Evolutionary conservation across 2,113 vertebrate species (phyloP).

Genomic region (Macrotus californicus): DNA sequence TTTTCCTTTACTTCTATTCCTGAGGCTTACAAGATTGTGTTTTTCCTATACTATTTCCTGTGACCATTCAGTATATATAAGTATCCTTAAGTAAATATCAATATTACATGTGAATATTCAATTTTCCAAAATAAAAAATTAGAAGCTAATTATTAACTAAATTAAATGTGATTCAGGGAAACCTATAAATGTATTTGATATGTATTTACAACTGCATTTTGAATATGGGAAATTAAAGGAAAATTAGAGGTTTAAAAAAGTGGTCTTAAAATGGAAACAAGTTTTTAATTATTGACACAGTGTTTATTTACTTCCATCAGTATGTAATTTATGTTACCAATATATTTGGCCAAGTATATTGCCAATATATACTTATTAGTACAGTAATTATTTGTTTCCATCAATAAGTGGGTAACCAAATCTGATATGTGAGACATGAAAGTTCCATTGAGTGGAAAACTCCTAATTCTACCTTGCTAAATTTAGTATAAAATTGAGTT

Average conservation of each 20-base stretch:
- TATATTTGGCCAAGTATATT: not conserved
- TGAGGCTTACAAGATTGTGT: not conserved
- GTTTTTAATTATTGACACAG: not conserved
- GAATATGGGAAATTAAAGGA: not conserved
- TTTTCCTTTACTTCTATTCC: not conserved
- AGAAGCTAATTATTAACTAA: not conserved
- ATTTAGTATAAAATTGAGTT: not conserved
- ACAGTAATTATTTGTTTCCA: not conserved
- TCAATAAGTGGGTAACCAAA: not conserved
- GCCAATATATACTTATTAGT: not conserved
- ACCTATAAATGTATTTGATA: not conserved
- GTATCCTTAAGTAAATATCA: not conserved
- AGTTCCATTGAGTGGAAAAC: not conserved
- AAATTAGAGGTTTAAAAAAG: not conserved
- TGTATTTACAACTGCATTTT: not conserved
- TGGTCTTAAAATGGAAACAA: not conserved
- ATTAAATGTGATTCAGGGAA: not conserved
- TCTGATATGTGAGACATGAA: not conserved
- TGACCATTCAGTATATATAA: not conserved
- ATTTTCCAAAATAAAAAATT: slow-evolving; percentile 6
- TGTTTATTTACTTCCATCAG: not conserved
- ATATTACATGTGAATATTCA: not conserved
- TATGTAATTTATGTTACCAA: not conserved
- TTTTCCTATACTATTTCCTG: not conserved
- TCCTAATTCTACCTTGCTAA: not conserved